Conservation (phyloP, 2,888 invertebrate genomes). For the Serripes groenlandicus region DNA sequence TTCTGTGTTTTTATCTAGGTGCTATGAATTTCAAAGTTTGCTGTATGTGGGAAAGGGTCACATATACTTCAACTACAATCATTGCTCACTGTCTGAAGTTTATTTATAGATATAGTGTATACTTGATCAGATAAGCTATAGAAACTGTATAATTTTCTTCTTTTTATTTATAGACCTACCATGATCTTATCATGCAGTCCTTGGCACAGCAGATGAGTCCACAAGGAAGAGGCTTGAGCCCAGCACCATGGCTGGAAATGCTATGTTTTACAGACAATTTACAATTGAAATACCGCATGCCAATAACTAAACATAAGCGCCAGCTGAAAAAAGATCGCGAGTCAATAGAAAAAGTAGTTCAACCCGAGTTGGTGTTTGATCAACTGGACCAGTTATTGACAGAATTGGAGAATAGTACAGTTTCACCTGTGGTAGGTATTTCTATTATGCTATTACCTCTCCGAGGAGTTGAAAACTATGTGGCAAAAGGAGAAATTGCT, state of each 20-base stretch:
- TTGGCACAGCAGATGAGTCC: slow-evolving; percentile 50
- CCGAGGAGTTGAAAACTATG: not conserved
- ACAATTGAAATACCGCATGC: slow-evolving; percentile 65
- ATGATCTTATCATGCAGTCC: slow-evolving; percentile 56
- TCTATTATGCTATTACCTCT: too few relatives aligned
- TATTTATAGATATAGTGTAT: too few relatives aligned
- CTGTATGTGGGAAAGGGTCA: too few relatives aligned
- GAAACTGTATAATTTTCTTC: too few relatives aligned
- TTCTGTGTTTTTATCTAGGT: too few relatives aligned
- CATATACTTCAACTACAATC: too few relatives aligned
- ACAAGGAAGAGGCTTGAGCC: slow-evolving; percentile 46
- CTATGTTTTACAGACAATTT: slow-evolving; percentile 64
- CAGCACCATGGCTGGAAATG: slow-evolving; percentile 71
- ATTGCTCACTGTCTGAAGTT: too few relatives aligned
- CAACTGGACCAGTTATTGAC: slow-evolving; percentile 68
- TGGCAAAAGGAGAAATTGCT: not conserved
- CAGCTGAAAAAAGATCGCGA: slow-evolving; percentile 71
- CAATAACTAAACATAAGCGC: slow-evolving; percentile 59
- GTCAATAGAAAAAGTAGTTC: slow-evolving; percentile 44
- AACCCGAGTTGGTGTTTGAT: slow-evolving; percentile 59
- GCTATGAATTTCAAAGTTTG: too few relatives aligned
- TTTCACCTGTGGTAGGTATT: slow-evolving; percentile 36
- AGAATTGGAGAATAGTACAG: slow-evolving; percentile 30
- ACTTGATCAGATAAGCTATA: too few relatives aligned
- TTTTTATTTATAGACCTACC: slow-evolving; percentile 50